Percentiles rank a stretch among this genome's conserved stretches.
phyloP scores from a whole-genome alignment of 2,113 vertebrate genomes.

The Tiliqua scincoides region DNA sequence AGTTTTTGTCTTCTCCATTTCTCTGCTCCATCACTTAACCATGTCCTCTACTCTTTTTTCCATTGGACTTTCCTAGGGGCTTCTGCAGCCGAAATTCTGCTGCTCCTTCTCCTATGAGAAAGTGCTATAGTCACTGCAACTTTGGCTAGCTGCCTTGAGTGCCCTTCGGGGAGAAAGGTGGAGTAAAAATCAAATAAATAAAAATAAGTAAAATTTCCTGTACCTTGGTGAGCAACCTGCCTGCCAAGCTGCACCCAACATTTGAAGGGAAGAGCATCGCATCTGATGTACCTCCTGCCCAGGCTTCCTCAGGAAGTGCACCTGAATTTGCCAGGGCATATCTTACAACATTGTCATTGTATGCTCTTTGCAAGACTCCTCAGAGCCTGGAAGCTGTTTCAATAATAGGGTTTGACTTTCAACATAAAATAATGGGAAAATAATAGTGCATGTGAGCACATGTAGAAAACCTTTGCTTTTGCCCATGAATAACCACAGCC shows the following conservation, averaged over 20 bases:
- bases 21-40: neutral
- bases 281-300: neutral
- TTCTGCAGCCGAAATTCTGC: neutral
- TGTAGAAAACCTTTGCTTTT: no score
- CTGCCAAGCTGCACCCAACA: neutral
- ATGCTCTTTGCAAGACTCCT: neutral
- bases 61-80: neutral
- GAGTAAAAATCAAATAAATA: no score
- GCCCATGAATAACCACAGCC: no score
- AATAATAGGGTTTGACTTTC: neutral
- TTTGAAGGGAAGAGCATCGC: neutral
- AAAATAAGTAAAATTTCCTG: no score
- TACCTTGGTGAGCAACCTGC: neutral
- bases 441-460: neutral
- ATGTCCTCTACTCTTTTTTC: neutral
- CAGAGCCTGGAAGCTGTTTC: neutral
- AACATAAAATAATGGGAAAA: neutral
- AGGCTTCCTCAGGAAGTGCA: neutral
- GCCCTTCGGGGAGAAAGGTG: no score
- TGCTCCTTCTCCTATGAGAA: neutral
- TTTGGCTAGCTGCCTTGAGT: no score
- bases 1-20: neutral
- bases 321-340: neutral
- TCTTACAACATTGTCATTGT: neutral
- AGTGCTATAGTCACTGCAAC: no score